Evolutionary conservation across 2,113 vertebrate genomes (phyloP), one percentile per base, ranked within the genome.

Genomic region (Andinoacara biseriatus): DNA sequence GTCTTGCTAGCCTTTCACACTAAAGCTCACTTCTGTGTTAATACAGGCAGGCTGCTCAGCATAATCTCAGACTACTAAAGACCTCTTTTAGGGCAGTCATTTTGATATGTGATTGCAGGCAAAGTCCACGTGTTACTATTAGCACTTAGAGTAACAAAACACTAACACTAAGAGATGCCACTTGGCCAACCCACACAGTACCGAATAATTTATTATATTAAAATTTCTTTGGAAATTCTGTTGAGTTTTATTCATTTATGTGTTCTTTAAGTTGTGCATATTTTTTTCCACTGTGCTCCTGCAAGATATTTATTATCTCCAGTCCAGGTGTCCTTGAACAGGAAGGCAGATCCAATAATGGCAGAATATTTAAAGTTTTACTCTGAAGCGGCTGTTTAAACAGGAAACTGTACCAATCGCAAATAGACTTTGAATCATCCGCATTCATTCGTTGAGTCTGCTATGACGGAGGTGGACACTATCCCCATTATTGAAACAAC

Each of bases 91-190:
- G n/a, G n/a, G 31, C 11, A 10, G 46, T 26, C 67, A 3, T 26
- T 59, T 38, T 38, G 65, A 60, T 10, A 74, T 38, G 29, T 24
- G 18, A 13, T 77, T 35, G 26, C 46, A 80, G 22, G 72, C 67
- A 82, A 79, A 61, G 67, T 6, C 26, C 52, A 31, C 59, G 38
- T 57, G 69, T 82, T 75, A 57, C 38, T 65, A 72, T 52, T 52
- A 72, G 3, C 65, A 52, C 24, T 26, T 52, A 13, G 15, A 52
- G 24, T 72, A 26, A 62, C 10, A 72, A 72, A 72, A 54, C 18
- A n/a, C 18, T 20, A 15, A 31, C 65, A 52, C 46, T 72, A 72
- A 54, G 18, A 54, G 31, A 33, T 54, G 26, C 26, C 43, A 54
- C 17, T 72, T 52, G 20, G 67, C 26, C 67, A 54, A 72, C 46